Conservation (phyloP, 2,888 invertebrate genomes). For the Hemaris fuciformis region DNA sequence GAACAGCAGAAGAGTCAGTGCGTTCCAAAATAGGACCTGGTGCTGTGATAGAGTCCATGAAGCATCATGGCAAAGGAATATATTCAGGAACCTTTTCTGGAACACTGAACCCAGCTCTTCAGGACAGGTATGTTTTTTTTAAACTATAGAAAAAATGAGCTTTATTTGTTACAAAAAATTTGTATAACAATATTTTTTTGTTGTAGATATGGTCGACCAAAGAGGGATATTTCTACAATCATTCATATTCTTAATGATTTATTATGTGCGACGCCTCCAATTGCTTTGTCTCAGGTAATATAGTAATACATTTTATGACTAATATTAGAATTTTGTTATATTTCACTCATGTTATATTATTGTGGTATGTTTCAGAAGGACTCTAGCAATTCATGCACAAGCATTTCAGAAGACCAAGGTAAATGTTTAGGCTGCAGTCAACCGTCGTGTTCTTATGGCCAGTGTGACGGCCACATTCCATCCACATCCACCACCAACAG, state of each 20-base stretch:
- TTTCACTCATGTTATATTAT: background rate
- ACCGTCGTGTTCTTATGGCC: conserved; percentile 59
- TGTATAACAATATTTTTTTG: conserved; percentile 4
- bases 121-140: conserved; percentile 87
- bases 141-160: background rate
- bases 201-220: conserved; percentile 90
- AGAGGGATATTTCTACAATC: conserved; percentile 96
- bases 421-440: conserved; percentile 56
- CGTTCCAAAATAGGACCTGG: conserved; percentile 80
- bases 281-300: conserved; percentile 78
- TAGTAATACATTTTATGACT: background rate
- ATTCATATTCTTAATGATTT: conserved; percentile 97
- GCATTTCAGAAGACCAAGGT: conserved; percentile 40
- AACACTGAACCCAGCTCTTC: conserved; percentile 94
- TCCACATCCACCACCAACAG: conserved; percentile 28
- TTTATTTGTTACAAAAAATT: background rate
- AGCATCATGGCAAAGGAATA: conserved; percentile 96
- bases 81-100: conserved; percentile 98
- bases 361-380: conserved; percentile 60
- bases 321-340: background rate
- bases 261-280: conserved; percentile 91
- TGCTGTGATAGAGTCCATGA: conserved; percentile 95
- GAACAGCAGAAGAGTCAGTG: conserved; percentile 72
- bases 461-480: conserved; percentile 60
- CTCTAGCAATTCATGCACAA: conserved; percentile 54